Evolutionary conservation across 2,797 vertebrate genomes (phyloP), one percentile per base, ranked within the genome.

Genomic region (Gymnoscopelus microlampas): DNA sequence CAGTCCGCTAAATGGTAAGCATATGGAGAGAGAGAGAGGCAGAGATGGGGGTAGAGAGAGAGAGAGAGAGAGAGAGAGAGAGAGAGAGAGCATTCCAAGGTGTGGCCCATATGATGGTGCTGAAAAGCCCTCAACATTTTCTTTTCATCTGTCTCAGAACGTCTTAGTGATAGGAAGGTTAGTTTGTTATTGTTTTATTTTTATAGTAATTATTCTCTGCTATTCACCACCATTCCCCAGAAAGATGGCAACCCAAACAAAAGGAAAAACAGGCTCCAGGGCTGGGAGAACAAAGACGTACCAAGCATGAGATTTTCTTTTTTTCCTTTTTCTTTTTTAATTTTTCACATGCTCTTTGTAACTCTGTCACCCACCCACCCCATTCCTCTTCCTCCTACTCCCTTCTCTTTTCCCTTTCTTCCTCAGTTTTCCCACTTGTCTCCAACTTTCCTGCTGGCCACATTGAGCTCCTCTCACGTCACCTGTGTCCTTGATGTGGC

Each of bases 401-500:
- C 69, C 75, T 79, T 70, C 73, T 77, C 73, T 77, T 78, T 79
- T 73, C 77, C 67, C 63, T 73, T 76, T 76, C 59, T 72, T 68
- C 49, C 70, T 78, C 66, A 24, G 32, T 68, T 44, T 44, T 44
- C 39, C 39, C 39, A 44, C 6, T 44, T 64, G 53, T 70, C 80
- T 85, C 80, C 74, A 68, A 70, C 74, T 77, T 90, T 69, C 85
- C 86, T 87, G 78, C 76, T 53, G 82, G 78, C 88, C 90, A 91
- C 88, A 89, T 90, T 19, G 88, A 66, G 78, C 74, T 83, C 74
- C 77, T 89, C 72, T 79, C 78, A 64, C 60, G 63, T 63, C 76
- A 80, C 85, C 80, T 92, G 55, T 39, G 53, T 59, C 69, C 81
- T 81, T 93, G 88, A 93, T 93, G 92, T 93, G 89, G 91, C 81